phyloP scores from a whole-genome alignment of 2,888 invertebrate genomes.

The Scaptomyza tumidula region DNA sequence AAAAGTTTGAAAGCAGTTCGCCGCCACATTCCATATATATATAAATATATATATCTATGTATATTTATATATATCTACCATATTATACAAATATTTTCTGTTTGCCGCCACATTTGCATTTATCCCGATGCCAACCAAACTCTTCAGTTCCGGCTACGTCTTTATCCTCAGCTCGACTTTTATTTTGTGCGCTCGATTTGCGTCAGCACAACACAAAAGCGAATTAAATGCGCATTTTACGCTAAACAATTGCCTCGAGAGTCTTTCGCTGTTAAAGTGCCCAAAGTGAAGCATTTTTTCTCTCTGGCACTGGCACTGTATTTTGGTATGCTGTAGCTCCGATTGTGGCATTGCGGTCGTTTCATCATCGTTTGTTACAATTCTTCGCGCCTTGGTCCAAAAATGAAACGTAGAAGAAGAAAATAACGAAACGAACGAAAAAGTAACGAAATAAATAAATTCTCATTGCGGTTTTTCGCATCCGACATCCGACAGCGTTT shows the following conservation, averaged over 20 bases:
- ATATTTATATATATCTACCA: constrained; percentile 73
- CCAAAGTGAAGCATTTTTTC: constrained; percentile 16
- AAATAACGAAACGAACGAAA: no score
- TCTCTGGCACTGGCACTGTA: constrained; percentile 10
- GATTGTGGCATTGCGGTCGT: constrained; percentile 16
- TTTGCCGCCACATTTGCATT: constrained; percentile 71
- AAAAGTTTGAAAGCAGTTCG: constrained; percentile 51
- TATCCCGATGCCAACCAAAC: constrained; percentile 54
- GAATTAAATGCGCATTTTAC: constrained; percentile 76
- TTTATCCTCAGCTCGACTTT: constrained; percentile 14
- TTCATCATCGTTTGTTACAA: constrained; percentile 70
- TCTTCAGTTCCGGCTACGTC: constrained; percentile 17
- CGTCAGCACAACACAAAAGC: constrained; percentile 43
- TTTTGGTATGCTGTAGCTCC: neutral
- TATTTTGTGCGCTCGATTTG: constrained; percentile 68
- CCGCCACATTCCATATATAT: constrained; percentile 23
- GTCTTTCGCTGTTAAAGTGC: constrained; percentile 18
- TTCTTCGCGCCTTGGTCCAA: constrained; percentile 63
- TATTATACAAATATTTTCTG: constrained; percentile 76
- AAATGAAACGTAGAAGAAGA: constrained; percentile 25
- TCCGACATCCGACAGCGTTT: constrained; percentile 35
- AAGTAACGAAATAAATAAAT: constrained; percentile 34
- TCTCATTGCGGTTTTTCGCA: constrained; percentile 47
- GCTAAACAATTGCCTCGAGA: constrained; percentile 70
- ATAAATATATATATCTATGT: neutral